Conservation (phyloP, 2,888 invertebrate species). For the Microdon myrmicae region DNA sequence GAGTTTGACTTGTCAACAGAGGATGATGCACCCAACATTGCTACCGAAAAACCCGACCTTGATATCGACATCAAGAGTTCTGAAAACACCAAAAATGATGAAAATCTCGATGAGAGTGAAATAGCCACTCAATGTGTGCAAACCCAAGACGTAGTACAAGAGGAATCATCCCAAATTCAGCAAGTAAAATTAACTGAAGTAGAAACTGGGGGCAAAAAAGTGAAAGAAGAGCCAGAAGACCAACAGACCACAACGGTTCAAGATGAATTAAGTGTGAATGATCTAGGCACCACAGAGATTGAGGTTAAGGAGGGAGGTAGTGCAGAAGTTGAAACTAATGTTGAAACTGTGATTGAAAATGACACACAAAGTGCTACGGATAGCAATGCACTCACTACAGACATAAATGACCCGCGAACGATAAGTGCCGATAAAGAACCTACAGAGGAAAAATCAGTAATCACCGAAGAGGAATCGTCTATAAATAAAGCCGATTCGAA, state of each 20-base stretch:
- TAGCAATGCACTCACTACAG: background rate
- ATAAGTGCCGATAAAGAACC: constrained; percentile 69
- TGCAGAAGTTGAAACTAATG: background rate
- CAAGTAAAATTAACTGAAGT: constrained; percentile 7
- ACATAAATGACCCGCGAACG: constrained; percentile 33
- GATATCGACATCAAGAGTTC: too few species aligned
- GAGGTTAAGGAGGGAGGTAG: background rate
- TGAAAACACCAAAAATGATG: constrained; percentile 22
- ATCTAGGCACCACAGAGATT: constrained; percentile 2
- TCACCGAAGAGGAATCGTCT: too few species aligned
- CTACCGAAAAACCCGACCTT: constrained; percentile 11
- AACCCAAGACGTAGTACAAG: background rate
- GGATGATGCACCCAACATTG: background rate
- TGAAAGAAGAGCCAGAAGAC: constrained; percentile 36
- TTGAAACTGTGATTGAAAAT: background rate
- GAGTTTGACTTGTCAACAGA: background rate
- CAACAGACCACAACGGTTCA: too few species aligned
- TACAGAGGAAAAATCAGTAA: too few species aligned
- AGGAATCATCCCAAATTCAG: constrained; percentile 1
- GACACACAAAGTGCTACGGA: background rate
- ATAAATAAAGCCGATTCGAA: too few species aligned
- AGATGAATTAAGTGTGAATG: background rate
- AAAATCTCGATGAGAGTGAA: constrained; percentile 28
- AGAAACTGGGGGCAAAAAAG: constrained; percentile 37
- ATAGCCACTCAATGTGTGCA: constrained; percentile 7